Conservation (phyloP, 2,888 invertebrate species). For the Hypomecis atomaria region DNA sequence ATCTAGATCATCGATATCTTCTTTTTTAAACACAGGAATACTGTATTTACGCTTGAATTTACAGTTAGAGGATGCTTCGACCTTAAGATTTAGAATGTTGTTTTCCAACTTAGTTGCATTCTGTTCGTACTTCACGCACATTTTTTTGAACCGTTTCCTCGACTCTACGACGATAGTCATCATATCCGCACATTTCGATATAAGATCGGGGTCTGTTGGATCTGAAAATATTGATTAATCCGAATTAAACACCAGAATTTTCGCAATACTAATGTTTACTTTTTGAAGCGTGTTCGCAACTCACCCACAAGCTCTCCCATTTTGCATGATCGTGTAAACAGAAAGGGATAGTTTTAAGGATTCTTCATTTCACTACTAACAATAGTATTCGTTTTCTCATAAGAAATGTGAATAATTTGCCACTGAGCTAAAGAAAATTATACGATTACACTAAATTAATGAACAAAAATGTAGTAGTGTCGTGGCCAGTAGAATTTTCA, state of each 20-base stretch:
- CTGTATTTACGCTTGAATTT: constrained; percentile 63
- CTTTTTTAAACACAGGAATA: constrained; percentile 48
- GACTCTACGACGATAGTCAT: constrained; percentile 76
- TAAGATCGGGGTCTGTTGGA: constrained; percentile 54
- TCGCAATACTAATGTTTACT: neutral
- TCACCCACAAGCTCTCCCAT: constrained; percentile 9
- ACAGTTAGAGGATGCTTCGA: constrained; percentile 62
- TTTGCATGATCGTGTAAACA: too few species aligned
- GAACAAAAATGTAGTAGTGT: too few species aligned
- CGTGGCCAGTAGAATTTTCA: too few species aligned
- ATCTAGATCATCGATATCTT: constrained; percentile 61
- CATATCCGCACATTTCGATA: constrained; percentile 70
- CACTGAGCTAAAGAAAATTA: too few species aligned
- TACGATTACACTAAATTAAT: too few species aligned
- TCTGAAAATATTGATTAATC: constrained; percentile 48
- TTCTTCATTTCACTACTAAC: too few species aligned
- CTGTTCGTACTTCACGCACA: constrained; percentile 68
- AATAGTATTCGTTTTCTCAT: too few species aligned
- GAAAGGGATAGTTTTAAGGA: too few species aligned
- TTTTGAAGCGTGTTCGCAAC: constrained; percentile 1
- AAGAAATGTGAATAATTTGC: too few species aligned
- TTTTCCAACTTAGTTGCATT: constrained; percentile 67
- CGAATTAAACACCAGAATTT: neutral
- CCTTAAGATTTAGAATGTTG: constrained; percentile 66
- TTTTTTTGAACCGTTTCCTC: constrained; percentile 74